These are phyloP conservation scores for Heterocephalus glaber DNA, from an alignment of 2,113 vertebrate species.

Conservation along the genomic window DNA sequence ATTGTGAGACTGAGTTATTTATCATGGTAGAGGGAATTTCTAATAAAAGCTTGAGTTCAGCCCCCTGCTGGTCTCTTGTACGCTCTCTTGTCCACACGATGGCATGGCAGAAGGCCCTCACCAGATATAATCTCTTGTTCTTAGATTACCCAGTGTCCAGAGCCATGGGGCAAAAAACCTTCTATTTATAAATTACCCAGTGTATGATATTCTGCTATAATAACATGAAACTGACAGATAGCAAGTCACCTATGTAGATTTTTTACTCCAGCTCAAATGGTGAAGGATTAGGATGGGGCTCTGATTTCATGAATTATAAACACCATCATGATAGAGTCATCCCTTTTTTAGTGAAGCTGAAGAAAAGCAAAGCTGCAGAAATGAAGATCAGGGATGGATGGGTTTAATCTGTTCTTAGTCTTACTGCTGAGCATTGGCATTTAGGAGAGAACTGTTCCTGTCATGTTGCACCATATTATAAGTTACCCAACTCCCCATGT, in stretches of 20 bases:
- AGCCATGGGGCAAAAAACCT: neutral
- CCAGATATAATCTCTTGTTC: neutral
- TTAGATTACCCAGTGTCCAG: neutral
- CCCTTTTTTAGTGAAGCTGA: conserved; percentile 26
- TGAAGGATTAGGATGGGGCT: neutral
- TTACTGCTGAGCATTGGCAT: neutral
- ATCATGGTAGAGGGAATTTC: neutral
- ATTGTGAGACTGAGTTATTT: neutral
- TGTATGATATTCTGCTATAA: neutral
- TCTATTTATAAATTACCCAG: neutral
- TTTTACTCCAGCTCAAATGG: conserved; percentile 40
- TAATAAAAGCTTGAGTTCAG: neutral
- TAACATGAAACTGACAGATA: neutral
- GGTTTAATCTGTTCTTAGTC: neutral
- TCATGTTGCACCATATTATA: neutral
- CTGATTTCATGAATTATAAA: conserved; percentile 18
- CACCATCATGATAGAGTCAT: neutral
- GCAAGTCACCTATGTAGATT: neutral
- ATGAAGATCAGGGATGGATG: neutral
- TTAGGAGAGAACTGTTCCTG: neutral
- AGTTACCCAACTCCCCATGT: neutral
- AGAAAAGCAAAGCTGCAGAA: neutral
- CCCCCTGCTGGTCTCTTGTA: neutral
- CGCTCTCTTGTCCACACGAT: neutral
- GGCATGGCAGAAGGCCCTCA: neutral